Conservation (phyloP, 2,888 invertebrate species). For the Serripes groenlandicus region DNA sequence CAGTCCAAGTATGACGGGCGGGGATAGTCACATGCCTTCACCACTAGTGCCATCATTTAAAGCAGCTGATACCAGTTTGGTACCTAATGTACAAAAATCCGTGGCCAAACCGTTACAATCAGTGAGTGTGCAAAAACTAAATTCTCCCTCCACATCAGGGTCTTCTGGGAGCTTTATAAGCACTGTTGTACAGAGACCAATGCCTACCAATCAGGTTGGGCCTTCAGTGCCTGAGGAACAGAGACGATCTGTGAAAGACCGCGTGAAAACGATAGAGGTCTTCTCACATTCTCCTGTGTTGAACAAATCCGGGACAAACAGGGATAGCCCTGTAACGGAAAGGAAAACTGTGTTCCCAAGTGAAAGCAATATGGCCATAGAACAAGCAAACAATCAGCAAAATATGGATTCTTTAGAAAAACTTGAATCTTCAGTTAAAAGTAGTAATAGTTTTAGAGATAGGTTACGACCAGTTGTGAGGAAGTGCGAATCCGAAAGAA, state of each 20-base stretch:
- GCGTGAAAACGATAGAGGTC: conserved; percentile 64
- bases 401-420: conserved; percentile 54
- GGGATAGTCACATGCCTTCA: conserved; percentile 39
- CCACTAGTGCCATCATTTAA: conserved; percentile 59
- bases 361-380: neutral
- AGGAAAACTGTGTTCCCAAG: conserved; percentile 5
- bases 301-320: conserved; percentile 18
- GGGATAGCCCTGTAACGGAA: conserved; percentile 3
- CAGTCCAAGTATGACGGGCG: conserved; percentile 45
- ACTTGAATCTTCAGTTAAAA: conserved; percentile 57
- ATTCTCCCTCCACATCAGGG: conserved; percentile 43
- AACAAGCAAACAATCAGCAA: neutral
- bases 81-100: conserved; percentile 57
- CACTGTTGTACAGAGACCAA: conserved; percentile 61
- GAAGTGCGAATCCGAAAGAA: conserved; percentile 32
- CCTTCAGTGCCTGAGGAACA: conserved; percentile 35
- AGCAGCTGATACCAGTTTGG: conserved; percentile 52
- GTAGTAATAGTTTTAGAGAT: conserved; percentile 62
- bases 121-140: conserved; percentile 30
- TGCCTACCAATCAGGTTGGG: conserved; percentile 1
- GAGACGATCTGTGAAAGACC: conserved; percentile 52
- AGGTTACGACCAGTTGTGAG: conserved; percentile 60
- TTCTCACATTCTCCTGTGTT: conserved; percentile 59
- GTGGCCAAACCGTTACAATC: conserved; percentile 62
- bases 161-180: conserved; percentile 59